Conservation (phyloP, 2,113 vertebrate species). For the Scatophagus argus region DNA sequence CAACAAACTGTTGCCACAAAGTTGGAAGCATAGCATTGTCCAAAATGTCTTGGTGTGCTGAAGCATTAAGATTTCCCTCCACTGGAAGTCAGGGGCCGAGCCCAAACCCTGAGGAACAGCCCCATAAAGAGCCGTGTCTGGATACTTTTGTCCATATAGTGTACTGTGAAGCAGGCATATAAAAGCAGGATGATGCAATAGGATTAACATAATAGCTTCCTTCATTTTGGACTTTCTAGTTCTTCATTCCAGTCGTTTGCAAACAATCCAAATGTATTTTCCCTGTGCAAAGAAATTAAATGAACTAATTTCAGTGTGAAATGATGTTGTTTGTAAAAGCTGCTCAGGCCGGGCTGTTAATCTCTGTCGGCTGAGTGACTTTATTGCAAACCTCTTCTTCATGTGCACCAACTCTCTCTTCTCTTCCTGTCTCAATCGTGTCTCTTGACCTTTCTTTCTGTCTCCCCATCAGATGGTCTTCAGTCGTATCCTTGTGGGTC, state of each 20-base stretch:
- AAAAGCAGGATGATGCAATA: background rate
- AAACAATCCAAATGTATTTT: background rate
- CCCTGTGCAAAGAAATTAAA: background rate
- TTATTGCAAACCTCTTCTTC: background rate
- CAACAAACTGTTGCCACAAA: too few species aligned
- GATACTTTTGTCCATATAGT: too few species aligned
- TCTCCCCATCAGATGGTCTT: slow-evolving; percentile 22
- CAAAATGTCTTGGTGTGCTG: too few species aligned
- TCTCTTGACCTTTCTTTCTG: background rate
- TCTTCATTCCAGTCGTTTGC: too few species aligned
- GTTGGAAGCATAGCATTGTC: too few species aligned
- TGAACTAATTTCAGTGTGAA: background rate
- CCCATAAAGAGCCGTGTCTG: too few species aligned
- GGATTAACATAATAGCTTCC: background rate
- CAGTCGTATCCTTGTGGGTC: slow-evolving; percentile 13
- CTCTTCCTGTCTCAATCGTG: background rate
- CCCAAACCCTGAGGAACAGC: too few species aligned
- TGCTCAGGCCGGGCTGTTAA: background rate
- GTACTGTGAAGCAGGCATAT: background rate
- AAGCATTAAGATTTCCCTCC: too few species aligned
- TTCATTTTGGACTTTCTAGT: background rate
- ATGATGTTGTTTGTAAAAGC: background rate
- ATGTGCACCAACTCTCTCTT: background rate
- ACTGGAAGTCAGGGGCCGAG: too few species aligned
- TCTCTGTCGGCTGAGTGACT: background rate